Percentiles rank a stretch among this genome's conserved stretches.
Conservation (phyloP, 2,888 invertebrate species). For the Malacosoma neustria region DNA sequence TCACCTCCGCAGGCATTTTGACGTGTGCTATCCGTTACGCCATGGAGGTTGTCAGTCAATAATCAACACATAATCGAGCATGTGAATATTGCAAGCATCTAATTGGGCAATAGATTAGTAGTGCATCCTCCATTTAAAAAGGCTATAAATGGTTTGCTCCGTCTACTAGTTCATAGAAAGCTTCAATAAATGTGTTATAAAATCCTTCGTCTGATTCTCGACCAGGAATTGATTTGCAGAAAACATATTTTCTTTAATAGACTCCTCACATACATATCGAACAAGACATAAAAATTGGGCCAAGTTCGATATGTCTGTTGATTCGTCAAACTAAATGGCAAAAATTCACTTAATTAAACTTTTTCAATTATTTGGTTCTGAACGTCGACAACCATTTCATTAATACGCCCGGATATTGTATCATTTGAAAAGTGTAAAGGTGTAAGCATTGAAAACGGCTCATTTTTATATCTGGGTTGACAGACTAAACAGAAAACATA, state of each 20-base stretch:
- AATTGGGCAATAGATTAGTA: too few species aligned
- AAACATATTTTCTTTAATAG: conserved; percentile 3
- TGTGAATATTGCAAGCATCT: too few species aligned
- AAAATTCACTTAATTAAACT: conserved; percentile 5
- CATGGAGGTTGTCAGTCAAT: too few species aligned
- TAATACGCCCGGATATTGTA: conserved; percentile 4
- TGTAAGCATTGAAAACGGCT: too few species aligned
- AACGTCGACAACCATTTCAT: conserved; percentile 4
- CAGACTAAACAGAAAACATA: too few species aligned
- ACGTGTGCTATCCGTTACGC: too few species aligned
- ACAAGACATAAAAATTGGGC: conserved; percentile 5
- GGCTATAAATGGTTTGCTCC: too few species aligned
- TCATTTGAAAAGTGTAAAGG: conserved; percentile 5
- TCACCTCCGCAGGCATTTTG: too few species aligned
- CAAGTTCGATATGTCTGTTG: conserved; percentile 3
- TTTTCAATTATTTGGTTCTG: conserved; percentile 1
- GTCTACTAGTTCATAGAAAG: too few species aligned
- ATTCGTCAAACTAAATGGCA: conserved; percentile 3
- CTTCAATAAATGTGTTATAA: conserved; percentile 1
- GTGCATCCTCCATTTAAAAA: too few species aligned
- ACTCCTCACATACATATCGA: conserved; percentile 4
- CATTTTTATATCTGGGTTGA: too few species aligned
- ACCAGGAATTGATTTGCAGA: conserved; percentile 3
- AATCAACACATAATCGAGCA: too few species aligned
- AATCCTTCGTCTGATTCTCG: not conserved